These are phyloP conservation scores for Myotis lucifugus DNA, from an alignment of 2,113 vertebrate species.

Conservation along the genomic window DNA sequence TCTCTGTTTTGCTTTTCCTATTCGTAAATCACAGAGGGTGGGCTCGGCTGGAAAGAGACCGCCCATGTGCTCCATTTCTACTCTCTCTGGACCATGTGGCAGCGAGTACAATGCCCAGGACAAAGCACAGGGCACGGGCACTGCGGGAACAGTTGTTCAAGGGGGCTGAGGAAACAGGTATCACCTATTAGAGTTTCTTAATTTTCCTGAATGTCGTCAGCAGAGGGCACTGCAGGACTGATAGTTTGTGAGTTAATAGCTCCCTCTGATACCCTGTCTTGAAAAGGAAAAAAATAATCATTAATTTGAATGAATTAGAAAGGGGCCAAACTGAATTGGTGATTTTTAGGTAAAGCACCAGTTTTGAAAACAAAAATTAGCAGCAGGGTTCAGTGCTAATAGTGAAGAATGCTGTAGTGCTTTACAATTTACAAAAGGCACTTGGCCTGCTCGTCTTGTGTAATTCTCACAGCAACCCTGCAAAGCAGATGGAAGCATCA, in stretches of 20 bases:
- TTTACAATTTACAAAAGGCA: neutral
- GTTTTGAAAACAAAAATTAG: neutral
- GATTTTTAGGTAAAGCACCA: conserved; percentile 7
- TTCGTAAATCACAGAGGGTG: neutral
- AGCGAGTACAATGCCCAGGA: neutral
- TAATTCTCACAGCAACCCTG: neutral
- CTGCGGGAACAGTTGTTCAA: neutral
- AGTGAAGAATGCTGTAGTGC: neutral
- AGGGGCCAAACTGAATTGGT: neutral
- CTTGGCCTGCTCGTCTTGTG: neutral
- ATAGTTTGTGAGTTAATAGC: neutral
- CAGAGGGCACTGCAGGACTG: conserved; percentile 77
- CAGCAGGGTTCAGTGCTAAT: neutral
- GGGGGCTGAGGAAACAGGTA: accelerated
- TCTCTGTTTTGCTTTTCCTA: conserved; percentile 12
- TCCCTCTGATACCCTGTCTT: neutral
- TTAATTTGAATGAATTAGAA: conserved; percentile 30
- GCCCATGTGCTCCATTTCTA: neutral
- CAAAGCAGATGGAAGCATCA: accelerated
- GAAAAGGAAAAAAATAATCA: neutral
- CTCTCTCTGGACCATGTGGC: neutral
- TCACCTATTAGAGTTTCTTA: neutral
- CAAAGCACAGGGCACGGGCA: neutral
- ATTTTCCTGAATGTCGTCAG: conserved; percentile 45
- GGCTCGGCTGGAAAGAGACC: neutral